Percentiles rank a stretch among this genome's conserved stretches.
phyloP scores from a whole-genome alignment of 1,140 invertebrate genomes.

The Eulimnadia texana region DNA sequence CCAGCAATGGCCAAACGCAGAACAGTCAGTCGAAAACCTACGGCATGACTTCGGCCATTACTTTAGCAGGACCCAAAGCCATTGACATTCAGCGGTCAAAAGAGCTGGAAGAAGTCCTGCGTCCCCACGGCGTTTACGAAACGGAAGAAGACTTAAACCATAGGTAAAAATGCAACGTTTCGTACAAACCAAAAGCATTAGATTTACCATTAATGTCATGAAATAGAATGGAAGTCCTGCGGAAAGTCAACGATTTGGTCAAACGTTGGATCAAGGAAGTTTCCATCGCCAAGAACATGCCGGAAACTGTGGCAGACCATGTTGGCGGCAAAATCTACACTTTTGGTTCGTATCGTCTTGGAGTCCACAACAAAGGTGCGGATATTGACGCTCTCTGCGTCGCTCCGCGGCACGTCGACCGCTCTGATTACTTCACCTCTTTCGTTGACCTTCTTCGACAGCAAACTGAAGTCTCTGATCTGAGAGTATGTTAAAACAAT shows the following conservation, averaged over 20 bases:
- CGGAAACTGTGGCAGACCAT: conserved; percentile 57
- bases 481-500: conserved; percentile 40
- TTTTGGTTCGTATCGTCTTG: conserved; percentile 86
- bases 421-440: conserved; percentile 84
- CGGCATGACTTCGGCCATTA: conserved; percentile 90
- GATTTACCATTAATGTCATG: neutral
- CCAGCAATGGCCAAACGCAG: neutral
- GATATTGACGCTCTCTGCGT: conserved; percentile 99
- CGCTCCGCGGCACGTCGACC: conserved; percentile 84
- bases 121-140: conserved; percentile 83
- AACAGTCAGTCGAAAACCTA: conserved; percentile 17
- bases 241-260: conserved; percentile 74
- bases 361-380: conserved; percentile 92
- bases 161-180: no score
- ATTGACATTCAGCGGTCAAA: conserved; percentile 66
- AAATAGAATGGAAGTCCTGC: conserved; percentile 40
- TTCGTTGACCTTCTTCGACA: conserved; percentile 84
- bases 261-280: conserved; percentile 84
- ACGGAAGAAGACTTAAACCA: conserved; percentile 79
- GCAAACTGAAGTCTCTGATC: conserved; percentile 71
- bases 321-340: conserved; percentile 97
- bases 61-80: conserved; percentile 67
- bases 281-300: conserved; percentile 77
- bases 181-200: no score
- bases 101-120: conserved; percentile 65